Base-by-base conservation (phyloP, 2,113 vertebrate species). In the Melanocharis versteri region DNA sequence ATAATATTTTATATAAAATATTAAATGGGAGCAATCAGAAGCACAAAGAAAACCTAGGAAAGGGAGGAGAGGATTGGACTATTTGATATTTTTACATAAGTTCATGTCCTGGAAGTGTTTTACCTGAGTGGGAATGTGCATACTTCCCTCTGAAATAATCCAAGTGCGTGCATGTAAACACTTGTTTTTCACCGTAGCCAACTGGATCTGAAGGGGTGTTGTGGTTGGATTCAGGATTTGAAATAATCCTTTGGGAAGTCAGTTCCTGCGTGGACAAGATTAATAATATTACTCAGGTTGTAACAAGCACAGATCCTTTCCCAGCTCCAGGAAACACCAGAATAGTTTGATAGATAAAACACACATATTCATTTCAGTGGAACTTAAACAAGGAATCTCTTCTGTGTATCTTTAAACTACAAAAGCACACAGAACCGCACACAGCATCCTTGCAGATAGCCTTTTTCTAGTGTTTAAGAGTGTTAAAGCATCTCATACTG, bases 391-490 rank as follows among this genome's bases (percentile, higher is more conserved):
- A 78, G 19, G 31, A 30, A 6, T 82, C 40, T 70, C 33, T 89
- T 83, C 45, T n/a, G 48, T 58, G 47, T 93, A 28, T 5, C 68
- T 75, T 56, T 78, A 68, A 80, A 57, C 37, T 37, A 81, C 51
- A 82, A n/a, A 86, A 81, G 65, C 72, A 60, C 31, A 3, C 48
- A 17, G 45, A 78, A 30, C 85, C 53, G 68, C 90, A 69, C 72
- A 19, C 83, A 65, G 90, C 92, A 93, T 96, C 65, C 50, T 88
- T 64, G 61, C 93, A 89, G 71, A 42, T 58, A 69, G 85, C 45
- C 47, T 91, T 56, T 96, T 83, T 89, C 57, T 95, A 27, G 70
- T 85, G 77, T 93, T 95, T 83, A 94, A 39, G 70, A 84, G 89
- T 92, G 83, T 79, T 95, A 95, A 94, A 83, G 78, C 11, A 0